A percentile compares a stretch with the other conserved stretches of the same genome.
Evolutionary conservation across 2,113 vertebrate species (phyloP).

Genomic region (Pterocles gutturalis): DNA sequence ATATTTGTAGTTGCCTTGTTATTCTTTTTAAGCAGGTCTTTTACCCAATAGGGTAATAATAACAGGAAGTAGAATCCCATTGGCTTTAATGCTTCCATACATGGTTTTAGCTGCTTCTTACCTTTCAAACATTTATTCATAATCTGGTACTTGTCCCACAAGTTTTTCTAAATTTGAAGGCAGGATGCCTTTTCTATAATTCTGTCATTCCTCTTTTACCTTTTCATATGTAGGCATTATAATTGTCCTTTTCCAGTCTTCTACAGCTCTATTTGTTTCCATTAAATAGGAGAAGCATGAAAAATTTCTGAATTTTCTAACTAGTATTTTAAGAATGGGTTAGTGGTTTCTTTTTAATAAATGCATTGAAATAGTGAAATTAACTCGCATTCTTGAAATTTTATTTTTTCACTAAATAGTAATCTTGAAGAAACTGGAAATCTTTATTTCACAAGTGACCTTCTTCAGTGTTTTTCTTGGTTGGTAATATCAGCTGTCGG

Average conservation of each 20-base stretch:
- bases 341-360: background rate
- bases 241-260: background rate
- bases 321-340: background rate
- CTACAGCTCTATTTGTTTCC: background rate
- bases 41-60: no score
- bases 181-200: background rate
- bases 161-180: background rate
- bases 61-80: rapidly evolving
- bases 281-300: background rate
- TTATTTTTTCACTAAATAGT: background rate
- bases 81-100: background rate
- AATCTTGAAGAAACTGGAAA: background rate
- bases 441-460: background rate
- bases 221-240: background rate
- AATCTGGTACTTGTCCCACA: background rate
- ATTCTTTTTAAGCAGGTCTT: background rate
- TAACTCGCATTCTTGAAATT: background rate
- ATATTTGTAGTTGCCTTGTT: background rate
- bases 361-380: background rate
- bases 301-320: background rate
- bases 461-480: background rate
- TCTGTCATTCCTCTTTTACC: background rate
- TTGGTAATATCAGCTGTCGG: background rate
- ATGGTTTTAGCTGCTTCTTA: background rate
- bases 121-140: background rate